Base-by-base conservation (phyloP, 2,797 vertebrate species). In the Hydrophis major region DNA sequence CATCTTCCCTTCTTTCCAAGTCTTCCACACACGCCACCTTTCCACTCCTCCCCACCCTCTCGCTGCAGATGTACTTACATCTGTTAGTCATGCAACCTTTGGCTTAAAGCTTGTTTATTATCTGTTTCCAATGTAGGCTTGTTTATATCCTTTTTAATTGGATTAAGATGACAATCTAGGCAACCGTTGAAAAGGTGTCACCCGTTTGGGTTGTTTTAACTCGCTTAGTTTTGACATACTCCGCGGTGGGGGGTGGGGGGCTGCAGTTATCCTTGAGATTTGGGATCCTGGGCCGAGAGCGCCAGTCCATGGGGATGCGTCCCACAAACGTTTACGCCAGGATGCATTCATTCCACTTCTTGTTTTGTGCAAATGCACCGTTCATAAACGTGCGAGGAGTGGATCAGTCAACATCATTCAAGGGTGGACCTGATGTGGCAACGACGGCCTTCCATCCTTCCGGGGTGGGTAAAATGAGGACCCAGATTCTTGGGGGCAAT, bases 81-180 rank as follows among this genome's bases (percentile, higher is more conserved):
- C 53, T 93, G 63, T 94, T 93, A n/a, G 53, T 87, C 94, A 66
- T 92, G 27, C 20, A 20, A 27, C n/a, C 83, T 20, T 88, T 78
- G 89, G 42, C 56, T 92, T 88, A 55, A 56, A 93, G 53, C 88
- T 89, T 1, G 90, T 92, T 90, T 0, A 88, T 93, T 50, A 50
- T 50, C 93, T 89, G 5, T 92, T 94, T 25, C 87, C 74, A 78
- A 74, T 20, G 60, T 27, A 32, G 60, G 32, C 12, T 55, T 92
- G 91, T 87, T 74, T 78, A 66, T 56, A 50, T 50, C 86, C 86
- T 78, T 88, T 92, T 69, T 11, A 63, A 91, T 92, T 1, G 10
- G 83, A 78, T 87, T 90, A 89, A 93, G 16, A 10, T 90, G 56
- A 78, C 78, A 89, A 90, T 14, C 47, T 78, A 63, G 18, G 93